Percentiles rank a stretch among this genome's conserved stretches.
Evolutionary conservation across 2,113 vertebrate genomes (phyloP).

Genomic region (Proteles cristata): DNA sequence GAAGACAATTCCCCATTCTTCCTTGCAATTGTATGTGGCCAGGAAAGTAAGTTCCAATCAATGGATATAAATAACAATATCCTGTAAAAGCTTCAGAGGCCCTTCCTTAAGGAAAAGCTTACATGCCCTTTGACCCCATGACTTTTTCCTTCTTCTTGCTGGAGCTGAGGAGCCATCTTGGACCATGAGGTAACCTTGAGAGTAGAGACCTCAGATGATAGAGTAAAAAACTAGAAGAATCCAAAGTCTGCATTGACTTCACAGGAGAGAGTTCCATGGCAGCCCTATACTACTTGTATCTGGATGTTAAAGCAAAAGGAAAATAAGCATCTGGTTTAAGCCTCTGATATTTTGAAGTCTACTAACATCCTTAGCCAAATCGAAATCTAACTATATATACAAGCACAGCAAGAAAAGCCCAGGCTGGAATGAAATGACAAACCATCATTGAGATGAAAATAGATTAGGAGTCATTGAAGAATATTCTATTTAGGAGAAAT

Average conservation of each 20-base stretch:
- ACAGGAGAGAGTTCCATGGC: background rate
- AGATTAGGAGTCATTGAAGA: background rate
- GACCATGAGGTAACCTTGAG: background rate
- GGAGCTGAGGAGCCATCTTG: background rate
- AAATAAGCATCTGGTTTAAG: background rate
- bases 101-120: background rate
- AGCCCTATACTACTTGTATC: background rate
- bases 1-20: background rate
- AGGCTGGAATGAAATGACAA: background rate
- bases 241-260: background rate
- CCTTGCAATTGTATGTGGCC: background rate
- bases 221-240: background rate
- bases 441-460: background rate
- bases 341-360: background rate
- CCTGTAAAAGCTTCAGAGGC: background rate
- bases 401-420: background rate
- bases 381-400: background rate
- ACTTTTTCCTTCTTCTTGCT: background rate
- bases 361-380: background rate
- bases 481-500: slow-evolving; percentile 43
- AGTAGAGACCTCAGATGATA: background rate
- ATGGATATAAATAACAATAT: background rate
- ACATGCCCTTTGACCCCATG: background rate
- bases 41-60: background rate
- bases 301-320: background rate